Conservation (phyloP, 2,888 invertebrate species). For the Conomelus anceps region DNA sequence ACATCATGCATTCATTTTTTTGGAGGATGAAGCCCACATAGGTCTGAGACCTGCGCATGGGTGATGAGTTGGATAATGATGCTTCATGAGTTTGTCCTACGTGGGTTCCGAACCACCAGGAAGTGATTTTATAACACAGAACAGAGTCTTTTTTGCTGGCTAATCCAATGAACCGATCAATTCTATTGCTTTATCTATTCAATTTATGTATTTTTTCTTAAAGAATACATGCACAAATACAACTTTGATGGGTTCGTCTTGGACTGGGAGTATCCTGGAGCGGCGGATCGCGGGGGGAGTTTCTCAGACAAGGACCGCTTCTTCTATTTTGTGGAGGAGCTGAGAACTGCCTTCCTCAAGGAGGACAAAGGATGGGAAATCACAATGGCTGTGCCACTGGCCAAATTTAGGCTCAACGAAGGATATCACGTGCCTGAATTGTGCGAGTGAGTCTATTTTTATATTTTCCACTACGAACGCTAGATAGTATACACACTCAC, state of each 20-base stretch:
- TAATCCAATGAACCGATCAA: too few relatives aligned
- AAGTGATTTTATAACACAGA: too few relatives aligned
- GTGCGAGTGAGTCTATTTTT: slow-evolving; percentile 60
- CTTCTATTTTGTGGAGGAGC: slow-evolving; percentile 72
- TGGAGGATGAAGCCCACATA: too few relatives aligned
- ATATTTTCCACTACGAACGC: too few relatives aligned
- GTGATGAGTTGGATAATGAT: too few relatives aligned
- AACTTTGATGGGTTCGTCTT: slow-evolving; percentile 79
- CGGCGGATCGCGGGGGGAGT: slow-evolving; percentile 76
- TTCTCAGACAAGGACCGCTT: slow-evolving; percentile 79
- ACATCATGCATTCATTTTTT: slow-evolving; percentile 23
- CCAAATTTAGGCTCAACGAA: slow-evolving; percentile 78
- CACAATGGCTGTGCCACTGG: slow-evolving; percentile 83
- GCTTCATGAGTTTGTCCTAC: too few relatives aligned
- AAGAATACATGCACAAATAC: slow-evolving; percentile 68
- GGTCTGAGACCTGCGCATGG: too few relatives aligned
- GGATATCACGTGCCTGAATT: slow-evolving; percentile 87
- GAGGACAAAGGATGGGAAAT: slow-evolving; percentile 75
- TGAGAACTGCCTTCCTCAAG: slow-evolving; percentile 68
- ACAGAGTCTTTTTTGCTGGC: too few relatives aligned
- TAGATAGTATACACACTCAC: too few relatives aligned
- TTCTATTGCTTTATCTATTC: too few relatives aligned
- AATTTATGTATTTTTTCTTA: too few relatives aligned
- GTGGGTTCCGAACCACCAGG: too few relatives aligned
- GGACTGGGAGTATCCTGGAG: slow-evolving; percentile 89